phyloP scores from a whole-genome alignment of 2,113 vertebrate genomes.

The Baryphthengus martii region DNA sequence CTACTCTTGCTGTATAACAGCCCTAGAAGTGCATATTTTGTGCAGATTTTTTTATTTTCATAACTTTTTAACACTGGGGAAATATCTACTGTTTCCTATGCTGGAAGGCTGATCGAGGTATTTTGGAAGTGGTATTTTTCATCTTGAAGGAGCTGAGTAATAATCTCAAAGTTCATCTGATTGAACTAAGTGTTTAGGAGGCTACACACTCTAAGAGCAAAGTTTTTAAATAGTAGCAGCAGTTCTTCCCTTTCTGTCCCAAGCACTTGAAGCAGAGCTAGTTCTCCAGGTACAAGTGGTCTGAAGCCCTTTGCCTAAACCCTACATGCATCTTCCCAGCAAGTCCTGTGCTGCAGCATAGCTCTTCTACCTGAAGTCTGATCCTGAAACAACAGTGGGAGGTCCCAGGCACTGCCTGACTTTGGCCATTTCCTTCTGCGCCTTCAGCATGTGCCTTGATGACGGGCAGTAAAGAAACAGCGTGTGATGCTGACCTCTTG shows the following conservation, averaged over 20 bases:
- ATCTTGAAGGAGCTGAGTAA: not conserved
- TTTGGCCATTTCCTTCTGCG: not conserved
- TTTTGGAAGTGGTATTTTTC: not conserved
- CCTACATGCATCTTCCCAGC: not conserved
- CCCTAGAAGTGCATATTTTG: not conserved
- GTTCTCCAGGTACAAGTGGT: not conserved
- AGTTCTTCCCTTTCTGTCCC: not conserved
- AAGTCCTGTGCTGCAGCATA: not conserved
- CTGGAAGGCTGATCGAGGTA: not conserved
- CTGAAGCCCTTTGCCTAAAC: not conserved
- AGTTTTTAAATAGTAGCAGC: not conserved
- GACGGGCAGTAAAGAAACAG: not conserved
- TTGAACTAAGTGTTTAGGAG: not conserved
- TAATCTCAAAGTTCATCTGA: not conserved
- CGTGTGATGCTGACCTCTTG: fast-evolving
- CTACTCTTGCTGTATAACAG: not conserved
- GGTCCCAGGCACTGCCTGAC: not conserved
- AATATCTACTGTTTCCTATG: not conserved
- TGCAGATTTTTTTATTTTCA: not conserved
- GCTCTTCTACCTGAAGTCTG: not conserved
- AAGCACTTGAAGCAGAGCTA: not conserved
- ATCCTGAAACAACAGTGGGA: not conserved
- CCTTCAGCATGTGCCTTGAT: not conserved
- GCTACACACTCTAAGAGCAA: not conserved
- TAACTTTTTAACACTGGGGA: not conserved